Base-by-base conservation (phyloP, 2,888 invertebrate genomes). In the Eupithecia tripunctaria region DNA sequence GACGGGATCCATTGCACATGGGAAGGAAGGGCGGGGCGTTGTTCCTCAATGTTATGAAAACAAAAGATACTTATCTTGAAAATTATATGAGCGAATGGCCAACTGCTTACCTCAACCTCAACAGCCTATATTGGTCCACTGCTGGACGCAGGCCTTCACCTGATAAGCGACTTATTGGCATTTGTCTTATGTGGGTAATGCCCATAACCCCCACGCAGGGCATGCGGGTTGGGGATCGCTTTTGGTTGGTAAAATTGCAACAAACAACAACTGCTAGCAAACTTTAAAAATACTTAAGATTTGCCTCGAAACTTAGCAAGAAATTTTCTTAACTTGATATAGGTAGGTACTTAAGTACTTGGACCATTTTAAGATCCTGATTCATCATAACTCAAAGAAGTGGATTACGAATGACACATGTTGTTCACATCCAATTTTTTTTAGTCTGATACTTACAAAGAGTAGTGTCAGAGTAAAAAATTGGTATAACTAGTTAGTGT, bases 1-100 rank as follows among this genome's bases (percentile, higher is more conserved):
- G 75, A 75, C 67, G 66, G 60, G 15, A 74, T 63, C 63, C 15
- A 43, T 21, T 69, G 73, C 71, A 69, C 56, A 69, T 69, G 60
- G 38, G 47, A n/a, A 66, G 63, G 38, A 64, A 38, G 15, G 64
- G 38, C 64, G 15, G 15, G 38, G 32, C 38, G 25, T 8, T 36
- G 63, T 36, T 27, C 21, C 14, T 47, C 18, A 67, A 25, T 21
- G 51, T 38, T 63, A 12, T 62, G 29, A 32, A 62, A 29, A 60
- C 18, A 18, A 18, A 29, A 60, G 27, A 18, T 25, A 27, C 15
- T 59, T 59, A 15, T 59, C 27, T 60, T 15, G 5, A 8, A 60
- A 29, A 29, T 27, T 7, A 14, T 59, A 10, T 51, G 10, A 51
- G n/a, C 21, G 12, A 56, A 38, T 38, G 38, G 38, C 1, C 38